Percentiles rank a stretch among this genome's conserved stretches.
Conservation (phyloP, 2,888 invertebrate genomes). For the Acleris literana region DNA sequence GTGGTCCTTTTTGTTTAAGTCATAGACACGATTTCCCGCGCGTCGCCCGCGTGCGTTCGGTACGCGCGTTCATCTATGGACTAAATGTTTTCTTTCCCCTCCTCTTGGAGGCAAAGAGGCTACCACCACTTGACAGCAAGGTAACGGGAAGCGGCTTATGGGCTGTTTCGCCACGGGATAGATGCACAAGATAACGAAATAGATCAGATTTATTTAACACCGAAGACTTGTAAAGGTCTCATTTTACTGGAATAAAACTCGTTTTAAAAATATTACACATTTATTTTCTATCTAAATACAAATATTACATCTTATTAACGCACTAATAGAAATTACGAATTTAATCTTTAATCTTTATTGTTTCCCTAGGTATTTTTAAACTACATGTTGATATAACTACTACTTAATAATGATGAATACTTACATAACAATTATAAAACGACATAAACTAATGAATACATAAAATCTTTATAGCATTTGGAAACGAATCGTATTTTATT, state of each 20-base stretch:
- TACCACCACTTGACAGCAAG: constrained; percentile 46
- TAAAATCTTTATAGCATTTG: not conserved
- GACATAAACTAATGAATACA: too few relatives aligned
- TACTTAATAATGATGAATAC: too few relatives aligned
- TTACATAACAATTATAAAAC: too few relatives aligned
- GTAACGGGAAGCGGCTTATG: constrained; percentile 51
- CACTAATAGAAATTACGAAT: constrained; percentile 6
- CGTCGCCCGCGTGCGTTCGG: constrained; percentile 50
- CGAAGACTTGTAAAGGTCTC: not conserved
- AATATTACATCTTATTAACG: constrained; percentile 3
- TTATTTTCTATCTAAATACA: constrained; percentile 19
- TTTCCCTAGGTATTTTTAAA: not conserved
- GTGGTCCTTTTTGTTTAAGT: constrained; percentile 49
- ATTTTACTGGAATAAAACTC: constrained; percentile 11
- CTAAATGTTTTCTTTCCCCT: constrained; percentile 64
- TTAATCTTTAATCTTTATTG: not conserved
- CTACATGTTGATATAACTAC: too few relatives aligned
- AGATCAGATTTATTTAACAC: constrained; percentile 4
- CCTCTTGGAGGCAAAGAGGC: constrained; percentile 43
- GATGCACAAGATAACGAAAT: constrained; percentile 14
- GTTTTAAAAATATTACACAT: constrained; percentile 14
- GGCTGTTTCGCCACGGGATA: constrained; percentile 19
- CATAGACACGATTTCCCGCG: constrained; percentile 49
- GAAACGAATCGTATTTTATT: too few relatives aligned
- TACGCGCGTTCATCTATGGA: constrained; percentile 63